These are phyloP conservation scores for Cyprinus carpio DNA, from an alignment of 2,113 vertebrate species.

Conservation along the genomic window DNA sequence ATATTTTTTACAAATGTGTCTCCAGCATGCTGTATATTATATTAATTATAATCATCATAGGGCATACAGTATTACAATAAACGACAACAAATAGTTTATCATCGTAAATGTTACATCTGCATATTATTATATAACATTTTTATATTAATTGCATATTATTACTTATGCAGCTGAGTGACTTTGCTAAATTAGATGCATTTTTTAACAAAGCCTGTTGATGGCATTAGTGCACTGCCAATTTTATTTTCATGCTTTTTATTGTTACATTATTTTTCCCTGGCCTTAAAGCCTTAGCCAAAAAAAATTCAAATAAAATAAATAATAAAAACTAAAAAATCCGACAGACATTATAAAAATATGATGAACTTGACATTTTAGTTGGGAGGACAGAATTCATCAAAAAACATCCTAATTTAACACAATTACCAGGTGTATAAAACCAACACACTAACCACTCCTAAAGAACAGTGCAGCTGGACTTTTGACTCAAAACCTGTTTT, in stretches of 20 bases:
- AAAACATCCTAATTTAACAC: neutral
- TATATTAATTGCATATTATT: neutral
- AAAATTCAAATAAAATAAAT: neutral
- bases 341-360: neutral
- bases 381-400: neutral
- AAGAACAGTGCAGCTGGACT: neutral
- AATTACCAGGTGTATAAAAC: neutral
- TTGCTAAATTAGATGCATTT: no score
- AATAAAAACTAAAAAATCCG: neutral
- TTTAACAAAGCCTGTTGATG: neutral
- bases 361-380: neutral
- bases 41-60: no score
- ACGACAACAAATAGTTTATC: no score
- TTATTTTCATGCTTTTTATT: no score
- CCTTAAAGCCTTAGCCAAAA: neutral
- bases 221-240: neutral
- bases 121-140: neutral
- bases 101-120: no score
- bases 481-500: neutral
- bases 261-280: neutral
- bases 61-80: no score
- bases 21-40: no score
- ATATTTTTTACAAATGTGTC: no score
- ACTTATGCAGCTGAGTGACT: no score
- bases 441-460: neutral